Evolutionary conservation across 2,888 invertebrate species (phyloP).

Genomic region (Oligia latruncula): DNA sequence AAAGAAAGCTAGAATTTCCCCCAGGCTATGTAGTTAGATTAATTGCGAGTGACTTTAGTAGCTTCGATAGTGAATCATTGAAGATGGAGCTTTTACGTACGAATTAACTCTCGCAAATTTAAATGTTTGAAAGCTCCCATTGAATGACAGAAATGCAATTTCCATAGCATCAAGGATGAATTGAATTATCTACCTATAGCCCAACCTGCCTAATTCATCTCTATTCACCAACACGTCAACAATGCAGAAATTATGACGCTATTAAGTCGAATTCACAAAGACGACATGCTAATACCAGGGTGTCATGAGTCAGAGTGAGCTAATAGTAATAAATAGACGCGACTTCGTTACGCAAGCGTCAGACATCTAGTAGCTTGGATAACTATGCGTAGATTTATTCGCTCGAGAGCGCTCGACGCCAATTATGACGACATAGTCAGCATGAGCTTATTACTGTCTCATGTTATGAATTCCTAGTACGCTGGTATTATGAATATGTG

Average conservation of each 20-base stretch:
- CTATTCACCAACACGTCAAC: constrained; percentile 43
- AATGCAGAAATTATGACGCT: constrained; percentile 51
- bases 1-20: constrained; percentile 52
- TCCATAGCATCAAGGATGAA: constrained; percentile 3
- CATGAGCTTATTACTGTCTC: constrained; percentile 49
- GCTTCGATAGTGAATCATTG: constrained; percentile 11
- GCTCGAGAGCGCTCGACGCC: constrained; percentile 62
- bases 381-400: constrained; percentile 64
- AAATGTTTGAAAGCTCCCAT: neutral
- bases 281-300: constrained; percentile 58
- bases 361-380: constrained; percentile 59
- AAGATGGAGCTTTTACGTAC: constrained; percentile 34
- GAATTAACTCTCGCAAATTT: neutral
- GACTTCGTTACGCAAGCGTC: constrained; percentile 63
- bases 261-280: constrained; percentile 57
- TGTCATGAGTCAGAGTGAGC: constrained; percentile 57
- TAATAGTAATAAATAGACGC: constrained; percentile 63
- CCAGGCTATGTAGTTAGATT: constrained; percentile 29
- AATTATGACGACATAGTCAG: constrained; percentile 60
- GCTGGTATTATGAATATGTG: constrained; percentile 32
- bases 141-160: constrained; percentile 7
- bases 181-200: constrained; percentile 16
- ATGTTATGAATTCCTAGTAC: constrained; percentile 57
- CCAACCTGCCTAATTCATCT: constrained; percentile 18
- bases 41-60: constrained; percentile 16